Evolutionary conservation across 2,113 vertebrate species (phyloP).

Genomic region (Pycnonotus jocosus): DNA sequence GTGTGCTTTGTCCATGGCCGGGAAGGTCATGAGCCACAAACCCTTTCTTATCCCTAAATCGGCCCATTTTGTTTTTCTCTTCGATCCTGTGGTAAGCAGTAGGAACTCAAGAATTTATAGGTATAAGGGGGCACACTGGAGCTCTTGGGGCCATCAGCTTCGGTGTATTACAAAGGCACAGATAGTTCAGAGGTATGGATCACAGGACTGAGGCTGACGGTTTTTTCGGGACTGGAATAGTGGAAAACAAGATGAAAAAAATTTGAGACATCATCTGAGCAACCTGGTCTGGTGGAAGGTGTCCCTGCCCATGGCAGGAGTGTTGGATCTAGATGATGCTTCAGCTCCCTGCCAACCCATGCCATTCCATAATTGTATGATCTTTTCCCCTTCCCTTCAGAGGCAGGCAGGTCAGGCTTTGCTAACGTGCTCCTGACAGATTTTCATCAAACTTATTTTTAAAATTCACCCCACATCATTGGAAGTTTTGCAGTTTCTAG

Average conservation of each 20-base stretch:
- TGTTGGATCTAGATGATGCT: background rate
- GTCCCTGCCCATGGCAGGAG: background rate
- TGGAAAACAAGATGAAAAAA: background rate
- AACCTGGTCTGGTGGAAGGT: background rate
- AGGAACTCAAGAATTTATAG: background rate
- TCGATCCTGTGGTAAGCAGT: background rate
- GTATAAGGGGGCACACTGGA: background rate
- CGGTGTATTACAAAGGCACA: fast-evolving
- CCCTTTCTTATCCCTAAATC: background rate
- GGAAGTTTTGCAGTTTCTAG: background rate
- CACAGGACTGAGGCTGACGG: background rate
- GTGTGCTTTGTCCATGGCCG: background rate
- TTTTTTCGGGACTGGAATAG: background rate
- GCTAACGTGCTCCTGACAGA: background rate
- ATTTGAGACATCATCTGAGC: background rate
- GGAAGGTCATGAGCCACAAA: background rate
- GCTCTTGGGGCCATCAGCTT: background rate
- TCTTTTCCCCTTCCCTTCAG: background rate
- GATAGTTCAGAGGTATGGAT: background rate
- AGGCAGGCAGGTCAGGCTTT: fast-evolving
- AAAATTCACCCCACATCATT: background rate
- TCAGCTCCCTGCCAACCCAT: background rate
- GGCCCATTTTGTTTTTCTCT: fast-evolving
- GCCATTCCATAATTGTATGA: background rate
- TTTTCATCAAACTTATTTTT: background rate